Base-by-base conservation (phyloP, 1,140 invertebrate species). In the Galleria mellonella region DNA sequence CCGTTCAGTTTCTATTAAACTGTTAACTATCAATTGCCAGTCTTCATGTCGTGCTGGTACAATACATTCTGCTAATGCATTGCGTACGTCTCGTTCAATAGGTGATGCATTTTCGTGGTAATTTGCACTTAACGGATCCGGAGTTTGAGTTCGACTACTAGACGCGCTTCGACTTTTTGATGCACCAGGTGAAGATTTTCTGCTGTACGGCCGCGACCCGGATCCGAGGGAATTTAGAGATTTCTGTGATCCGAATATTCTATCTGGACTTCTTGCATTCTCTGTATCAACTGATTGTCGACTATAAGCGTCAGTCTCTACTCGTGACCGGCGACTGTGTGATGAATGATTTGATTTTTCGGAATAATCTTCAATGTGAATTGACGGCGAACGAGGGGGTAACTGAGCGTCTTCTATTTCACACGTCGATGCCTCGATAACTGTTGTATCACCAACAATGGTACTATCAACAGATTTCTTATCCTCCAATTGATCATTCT, bases 1-100 rank as follows among this genome's bases (percentile, higher is more conserved):
- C 15, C 93, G 87, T 15, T 93, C 91, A 17, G 96, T 83, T 39
- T 89, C 89, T 39, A 91, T 89, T 29, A 98, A 83, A 0, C 93
- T 94, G 47, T 92, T 91, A 59, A 97, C 91, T 39, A 93, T 94
- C 0, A 90, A 84, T 72, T 97, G 95, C 97, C 96, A 97, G 57
- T 96, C 94, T 55, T 92, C 81, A 31, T 83, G 76, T 4, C 67
- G 63, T 8, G 75, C 54, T 9, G 78, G 77, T 12, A 79, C 47
- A 5, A 75, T 74, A 32, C 75, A 75, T 47, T 81, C 81, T 0
- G 75, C 62, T n/a, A 83, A 58, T 1, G 79, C 77, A 1, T 56
- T 70, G 3, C 81, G 70, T 9, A 79, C 73, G 23, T 84, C 77
- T 13, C 83, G 66, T 38, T 74, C 64, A 8, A 54, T 45, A 0